Base-by-base conservation (phyloP, 2,113 vertebrate genomes). In the Sturnira hondurensis region DNA sequence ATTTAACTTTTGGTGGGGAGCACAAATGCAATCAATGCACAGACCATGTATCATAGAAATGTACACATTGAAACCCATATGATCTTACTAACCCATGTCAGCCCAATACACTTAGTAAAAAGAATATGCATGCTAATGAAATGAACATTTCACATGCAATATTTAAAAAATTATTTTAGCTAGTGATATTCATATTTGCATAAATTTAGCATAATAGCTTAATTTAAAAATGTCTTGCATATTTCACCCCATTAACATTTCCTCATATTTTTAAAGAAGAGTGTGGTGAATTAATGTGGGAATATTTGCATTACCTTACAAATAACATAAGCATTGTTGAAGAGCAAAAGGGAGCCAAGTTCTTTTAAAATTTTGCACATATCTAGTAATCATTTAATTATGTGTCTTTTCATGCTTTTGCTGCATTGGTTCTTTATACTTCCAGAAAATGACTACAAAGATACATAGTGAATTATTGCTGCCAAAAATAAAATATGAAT, bases 181-280 rank as follows among this genome's bases (percentile, higher is more conserved):
- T 97, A 98, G 97, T 70, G 84, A 96, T 97, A 93, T 97, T 97
- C 95, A 38, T 43, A 97, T 98, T 98, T 97, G 92, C 97, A 98
- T 98, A 95, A 97, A 94, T 63, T 96, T 90, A 94, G 36, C 71
- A 95, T 97, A 98, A 96, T 93, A 70, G 56, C 84, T 98, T 96
- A 94, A 96, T 97, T 98, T 97, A 56, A 97, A 89, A 97, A 89
- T 94, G 26, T 86, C 96, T 97, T 94, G 38, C 50, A 96, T 97
- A 97, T 97, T 98, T 98, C 83, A 96, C 93, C 86, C 68, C 85
- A 97, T 98, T 98, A 98, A 97, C 63, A 98, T 97, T 98, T 98
- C 97, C 20, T 93, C 38, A 65, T 88, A 96, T 88, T 97, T 98
- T 98, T 97, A 83, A 87, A 73, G 68, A 63, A 52, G 54, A 97